Conservation (phyloP, 2,888 invertebrate species). For the Stenchaetothrips biformis region DNA sequence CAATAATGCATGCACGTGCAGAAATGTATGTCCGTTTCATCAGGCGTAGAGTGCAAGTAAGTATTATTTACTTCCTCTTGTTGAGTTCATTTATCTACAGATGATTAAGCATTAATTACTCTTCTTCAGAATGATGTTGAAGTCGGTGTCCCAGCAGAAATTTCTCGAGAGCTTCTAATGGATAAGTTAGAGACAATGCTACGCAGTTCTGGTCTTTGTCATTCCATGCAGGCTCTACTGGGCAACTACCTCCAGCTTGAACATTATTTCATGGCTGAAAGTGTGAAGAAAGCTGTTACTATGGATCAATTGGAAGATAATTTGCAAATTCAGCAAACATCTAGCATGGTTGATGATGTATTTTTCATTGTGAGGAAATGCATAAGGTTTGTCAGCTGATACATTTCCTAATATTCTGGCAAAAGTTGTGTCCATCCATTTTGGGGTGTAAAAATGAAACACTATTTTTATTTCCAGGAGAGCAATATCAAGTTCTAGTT, state of each 20-base stretch:
- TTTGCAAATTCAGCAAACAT: slow-evolving; percentile 56
- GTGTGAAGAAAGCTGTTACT: slow-evolving; percentile 82
- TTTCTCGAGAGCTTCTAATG: slow-evolving; percentile 43
- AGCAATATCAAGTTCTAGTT: slow-evolving; percentile 81
- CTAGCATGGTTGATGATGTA: slow-evolving; percentile 94
- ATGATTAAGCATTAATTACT: slow-evolving; percentile 25
- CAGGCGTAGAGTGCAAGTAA: slow-evolving; percentile 53
- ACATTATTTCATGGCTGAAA: slow-evolving; percentile 92
- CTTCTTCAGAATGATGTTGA: slow-evolving; percentile 58
- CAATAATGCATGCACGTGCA: slow-evolving; percentile 83
- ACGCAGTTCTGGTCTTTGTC: slow-evolving; percentile 65
- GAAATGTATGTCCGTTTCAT: slow-evolving; percentile 88
- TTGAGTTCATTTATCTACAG: slow-evolving; percentile 27
- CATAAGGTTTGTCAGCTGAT: slow-evolving; percentile 57
- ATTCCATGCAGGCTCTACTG: slow-evolving; percentile 75
- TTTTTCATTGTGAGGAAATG: slow-evolving; percentile 96
- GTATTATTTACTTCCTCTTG: slow-evolving; percentile 25
- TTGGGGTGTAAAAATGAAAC: slow-evolving; percentile 20
- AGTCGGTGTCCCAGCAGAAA: slow-evolving; percentile 49
- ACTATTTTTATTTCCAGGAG: slow-evolving; percentile 54
- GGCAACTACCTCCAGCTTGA: slow-evolving; percentile 88
- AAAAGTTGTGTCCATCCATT: background rate
- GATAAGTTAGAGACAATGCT: slow-evolving; percentile 59
- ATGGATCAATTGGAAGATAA: slow-evolving; percentile 71
- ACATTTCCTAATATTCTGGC: slow-evolving; percentile 25